A percentile compares a stretch with the other conserved stretches of the same genome.
Conservation (phyloP, 2,888 invertebrate species). For the Eremobia ochroleuca region DNA sequence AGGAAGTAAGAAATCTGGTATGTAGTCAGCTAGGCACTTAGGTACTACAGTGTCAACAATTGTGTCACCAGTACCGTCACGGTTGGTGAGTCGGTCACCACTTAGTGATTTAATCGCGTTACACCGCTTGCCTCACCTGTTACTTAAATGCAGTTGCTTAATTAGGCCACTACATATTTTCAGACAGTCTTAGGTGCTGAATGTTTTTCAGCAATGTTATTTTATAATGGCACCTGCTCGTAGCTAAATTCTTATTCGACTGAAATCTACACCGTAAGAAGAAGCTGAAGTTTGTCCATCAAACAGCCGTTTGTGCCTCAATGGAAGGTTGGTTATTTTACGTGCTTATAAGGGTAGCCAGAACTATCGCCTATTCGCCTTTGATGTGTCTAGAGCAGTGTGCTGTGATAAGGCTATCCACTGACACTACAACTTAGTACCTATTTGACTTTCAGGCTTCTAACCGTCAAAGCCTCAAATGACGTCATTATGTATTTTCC, state of each 20-base stretch:
- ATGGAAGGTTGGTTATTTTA: background rate
- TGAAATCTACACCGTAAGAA: background rate
- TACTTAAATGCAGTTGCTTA: conserved; percentile 23
- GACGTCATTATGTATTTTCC: background rate
- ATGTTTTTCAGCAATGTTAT: conserved; percentile 7
- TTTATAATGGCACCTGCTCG: background rate
- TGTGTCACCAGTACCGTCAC: conserved; percentile 34
- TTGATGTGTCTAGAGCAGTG: too few relatives aligned
- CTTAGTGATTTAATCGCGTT: conserved; percentile 27
- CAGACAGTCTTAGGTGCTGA: background rate
- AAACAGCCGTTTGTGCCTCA: background rate
- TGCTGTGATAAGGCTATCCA: too few relatives aligned
- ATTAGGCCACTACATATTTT: conserved; percentile 4
- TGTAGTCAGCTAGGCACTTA: background rate
- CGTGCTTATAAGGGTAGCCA: background rate
- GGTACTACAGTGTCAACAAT: background rate
- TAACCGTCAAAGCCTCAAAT: too few relatives aligned
- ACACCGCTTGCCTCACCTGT: conserved; percentile 27
- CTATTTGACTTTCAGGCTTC: too few relatives aligned
- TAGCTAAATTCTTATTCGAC: background rate
- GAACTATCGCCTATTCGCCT: background rate
- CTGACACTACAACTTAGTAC: too few relatives aligned
- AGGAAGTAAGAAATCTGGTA: background rate
- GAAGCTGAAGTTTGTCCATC: background rate
- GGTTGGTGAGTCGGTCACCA: conserved; percentile 16